phyloP scores from a whole-genome alignment of 2,113 vertebrate genomes.

The Oryctolagus cuniculus region DNA sequence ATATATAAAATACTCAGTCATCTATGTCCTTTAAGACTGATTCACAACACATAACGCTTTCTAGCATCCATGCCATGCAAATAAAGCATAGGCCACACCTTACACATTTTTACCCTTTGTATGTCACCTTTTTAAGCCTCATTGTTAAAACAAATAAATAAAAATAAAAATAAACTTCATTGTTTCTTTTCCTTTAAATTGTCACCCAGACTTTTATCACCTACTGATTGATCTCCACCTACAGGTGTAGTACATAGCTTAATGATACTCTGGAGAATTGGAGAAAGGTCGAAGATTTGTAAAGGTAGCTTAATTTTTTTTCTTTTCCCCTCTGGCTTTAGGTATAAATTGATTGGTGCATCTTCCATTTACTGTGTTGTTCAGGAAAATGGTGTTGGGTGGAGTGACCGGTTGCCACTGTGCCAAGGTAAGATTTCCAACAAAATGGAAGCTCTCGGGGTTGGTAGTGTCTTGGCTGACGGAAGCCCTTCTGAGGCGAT shows the following conservation, averaged over 20 bases:
- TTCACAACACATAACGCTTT: not conserved
- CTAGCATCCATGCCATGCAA: not conserved
- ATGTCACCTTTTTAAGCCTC: not conserved
- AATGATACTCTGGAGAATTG: not conserved
- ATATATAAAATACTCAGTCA: constrained; percentile 39
- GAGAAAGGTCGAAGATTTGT: accelerated
- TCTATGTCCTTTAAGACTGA: not conserved
- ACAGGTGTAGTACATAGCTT: not conserved
- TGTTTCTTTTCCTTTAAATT: not conserved
- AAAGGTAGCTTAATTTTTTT: not conserved
- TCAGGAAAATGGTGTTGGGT: accelerated
- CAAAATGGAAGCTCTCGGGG: not conserved
- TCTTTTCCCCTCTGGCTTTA: constrained; percentile 49
- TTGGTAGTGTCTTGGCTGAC: not conserved
- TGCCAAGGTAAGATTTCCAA: constrained; percentile 71
- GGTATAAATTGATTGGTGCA: constrained; percentile 79
- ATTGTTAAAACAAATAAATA: too few relatives aligned
- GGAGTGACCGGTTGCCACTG: constrained; percentile 49
- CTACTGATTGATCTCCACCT: constrained; percentile 2
- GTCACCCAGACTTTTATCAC: not conserved
- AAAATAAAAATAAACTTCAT: too few relatives aligned
- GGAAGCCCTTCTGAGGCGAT: not conserved
- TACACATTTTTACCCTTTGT: not conserved
- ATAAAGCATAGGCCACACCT: not conserved
- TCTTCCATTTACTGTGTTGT: constrained; percentile 29